Conservation (phyloP, 1,140 invertebrate genomes). For the Triops cancriformis region DNA sequence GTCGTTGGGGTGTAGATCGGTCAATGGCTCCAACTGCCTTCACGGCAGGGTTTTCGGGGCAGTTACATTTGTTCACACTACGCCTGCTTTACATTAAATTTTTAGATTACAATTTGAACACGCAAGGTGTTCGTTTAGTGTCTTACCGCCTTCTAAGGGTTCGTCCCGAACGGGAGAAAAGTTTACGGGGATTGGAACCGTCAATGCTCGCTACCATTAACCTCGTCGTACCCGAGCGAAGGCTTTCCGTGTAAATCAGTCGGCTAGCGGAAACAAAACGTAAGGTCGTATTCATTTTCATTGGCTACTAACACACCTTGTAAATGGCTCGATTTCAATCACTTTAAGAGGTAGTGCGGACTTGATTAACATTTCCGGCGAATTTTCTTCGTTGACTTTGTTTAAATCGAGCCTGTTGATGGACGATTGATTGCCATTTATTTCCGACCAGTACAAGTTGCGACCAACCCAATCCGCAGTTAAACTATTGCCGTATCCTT, state of each 20-base stretch:
- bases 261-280: slow-evolving; percentile 16
- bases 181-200: neutral
- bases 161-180: neutral
- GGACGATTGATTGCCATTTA: slow-evolving; percentile 38
- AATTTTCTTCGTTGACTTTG: slow-evolving; percentile 38
- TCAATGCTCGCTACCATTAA: neutral
- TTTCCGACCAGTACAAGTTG: slow-evolving; percentile 69
- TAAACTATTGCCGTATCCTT: slow-evolving; percentile 55
- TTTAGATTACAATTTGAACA: neutral
- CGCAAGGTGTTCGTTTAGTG: neutral
- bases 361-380: slow-evolving; percentile 43
- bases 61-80: slow-evolving; percentile 42
- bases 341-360: slow-evolving; percentile 40
- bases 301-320: slow-evolving; percentile 39
- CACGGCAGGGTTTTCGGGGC: slow-evolving; percentile 49
- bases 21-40: slow-evolving; percentile 55
- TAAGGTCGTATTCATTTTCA: neutral
- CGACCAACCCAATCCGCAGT: slow-evolving; percentile 77
- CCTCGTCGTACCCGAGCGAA: neutral
- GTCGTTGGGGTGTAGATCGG: slow-evolving; percentile 48
- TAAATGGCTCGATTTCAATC: slow-evolving; percentile 61
- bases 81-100: neutral
- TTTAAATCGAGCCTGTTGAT: slow-evolving; percentile 53
- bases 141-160: neutral
- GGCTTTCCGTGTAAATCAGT: neutral